Evolutionary conservation across 2,113 vertebrate genomes (phyloP).

Genomic region (Ginglymostoma cirratum): DNA sequence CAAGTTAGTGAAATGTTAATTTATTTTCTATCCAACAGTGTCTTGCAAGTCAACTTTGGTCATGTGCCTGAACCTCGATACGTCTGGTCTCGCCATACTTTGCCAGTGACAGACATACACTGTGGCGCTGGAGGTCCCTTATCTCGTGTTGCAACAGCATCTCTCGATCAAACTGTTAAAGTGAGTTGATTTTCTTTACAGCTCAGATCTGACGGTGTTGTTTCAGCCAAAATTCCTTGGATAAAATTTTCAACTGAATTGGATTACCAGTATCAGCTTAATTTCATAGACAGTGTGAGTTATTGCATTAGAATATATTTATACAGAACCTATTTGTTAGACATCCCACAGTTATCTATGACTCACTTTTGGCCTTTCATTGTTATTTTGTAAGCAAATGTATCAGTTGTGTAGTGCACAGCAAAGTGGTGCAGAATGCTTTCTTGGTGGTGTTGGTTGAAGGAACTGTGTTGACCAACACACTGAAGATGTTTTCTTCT

Average conservation of each 20-base stretch:
- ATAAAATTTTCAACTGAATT: background rate
- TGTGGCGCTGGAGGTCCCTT: conserved; percentile 82
- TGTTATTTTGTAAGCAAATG: background rate
- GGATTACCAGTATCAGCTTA: background rate
- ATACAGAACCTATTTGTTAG: background rate
- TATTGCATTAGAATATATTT: background rate
- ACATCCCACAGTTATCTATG: background rate
- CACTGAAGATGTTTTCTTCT: background rate
- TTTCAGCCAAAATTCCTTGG: background rate
- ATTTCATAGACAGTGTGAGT: background rate
- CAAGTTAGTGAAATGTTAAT: background rate
- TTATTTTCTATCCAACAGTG: conserved; percentile 53
- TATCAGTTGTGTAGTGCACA: background rate
- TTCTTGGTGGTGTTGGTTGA: background rate
- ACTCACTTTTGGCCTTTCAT: background rate
- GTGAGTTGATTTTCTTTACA: conserved; percentile 49
- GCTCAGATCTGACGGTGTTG: background rate
- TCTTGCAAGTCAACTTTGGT: conserved; percentile 74
- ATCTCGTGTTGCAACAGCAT: conserved; percentile 75
- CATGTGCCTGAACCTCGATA: conserved; percentile 73
- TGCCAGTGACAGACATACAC: conserved; percentile 89
- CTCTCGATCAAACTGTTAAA: conserved; percentile 90
- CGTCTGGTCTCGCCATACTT: conserved; percentile 78
- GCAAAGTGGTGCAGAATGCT: background rate
- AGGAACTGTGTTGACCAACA: background rate